A percentile compares a stretch with the other conserved stretches of the same genome.
These are phyloP conservation scores for Orthosia gothica DNA, from an alignment of 2,888 invertebrate species.

Conservation along the genomic window DNA sequence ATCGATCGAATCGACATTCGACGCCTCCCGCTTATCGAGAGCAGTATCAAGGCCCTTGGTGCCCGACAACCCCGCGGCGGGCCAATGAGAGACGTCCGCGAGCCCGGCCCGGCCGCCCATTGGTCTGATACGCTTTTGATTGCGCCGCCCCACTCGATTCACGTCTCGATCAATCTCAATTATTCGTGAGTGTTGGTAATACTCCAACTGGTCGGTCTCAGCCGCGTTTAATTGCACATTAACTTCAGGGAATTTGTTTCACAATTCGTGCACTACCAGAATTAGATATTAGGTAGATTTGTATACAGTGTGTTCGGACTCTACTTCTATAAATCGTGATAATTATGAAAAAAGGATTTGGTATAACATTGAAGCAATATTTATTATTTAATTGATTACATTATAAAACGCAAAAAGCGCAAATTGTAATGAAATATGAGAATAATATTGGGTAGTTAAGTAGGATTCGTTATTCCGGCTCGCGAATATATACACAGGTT, in stretches of 20 bases:
- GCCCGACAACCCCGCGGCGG: conserved; percentile 84
- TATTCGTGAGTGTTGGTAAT: conserved; percentile 82
- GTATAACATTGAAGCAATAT: neutral
- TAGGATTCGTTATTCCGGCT: conserved; percentile 4
- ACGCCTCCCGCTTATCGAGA: conserved; percentile 90
- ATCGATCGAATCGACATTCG: conserved; percentile 87
- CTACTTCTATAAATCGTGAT: conserved; percentile 14
- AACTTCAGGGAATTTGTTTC: conserved; percentile 56
- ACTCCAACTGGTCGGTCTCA: conserved; percentile 77
- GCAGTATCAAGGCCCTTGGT: conserved; percentile 88
- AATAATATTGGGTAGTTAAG: conserved; percentile 20
- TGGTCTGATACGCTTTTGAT: conserved; percentile 90
- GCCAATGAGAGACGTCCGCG: conserved; percentile 83
- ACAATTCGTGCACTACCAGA: conserved; percentile 39
- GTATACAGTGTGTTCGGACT: neutral
- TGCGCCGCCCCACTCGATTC: conserved; percentile 90
- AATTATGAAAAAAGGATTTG: neutral
- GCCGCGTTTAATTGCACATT: conserved; percentile 75
- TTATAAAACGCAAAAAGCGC: conserved; percentile 18
- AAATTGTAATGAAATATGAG: conserved; percentile 12
- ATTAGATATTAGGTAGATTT: conserved; percentile 36
- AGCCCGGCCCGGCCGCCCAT: conserved; percentile 80
- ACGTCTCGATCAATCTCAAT: conserved; percentile 90
- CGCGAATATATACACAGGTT: neutral
- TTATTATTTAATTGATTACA: conserved; percentile 21